These are phyloP conservation scores for Autographa pulchrina DNA, from an alignment of 2,888 invertebrate genomes.

Conservation along the genomic window DNA sequence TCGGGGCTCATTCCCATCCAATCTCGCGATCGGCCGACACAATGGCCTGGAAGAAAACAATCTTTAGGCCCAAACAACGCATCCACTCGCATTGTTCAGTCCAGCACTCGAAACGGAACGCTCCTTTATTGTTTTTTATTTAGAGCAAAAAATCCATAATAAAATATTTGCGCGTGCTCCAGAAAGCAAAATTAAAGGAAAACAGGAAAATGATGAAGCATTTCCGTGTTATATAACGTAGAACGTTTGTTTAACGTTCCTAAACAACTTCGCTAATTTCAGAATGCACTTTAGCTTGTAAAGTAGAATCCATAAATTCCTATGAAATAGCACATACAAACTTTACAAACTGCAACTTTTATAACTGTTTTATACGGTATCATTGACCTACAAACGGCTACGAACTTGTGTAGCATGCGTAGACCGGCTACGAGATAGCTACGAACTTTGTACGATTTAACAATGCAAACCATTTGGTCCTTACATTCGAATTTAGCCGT, in stretches of 20 bases:
- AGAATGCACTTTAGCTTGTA: background rate
- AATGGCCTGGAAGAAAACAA: slow-evolving; percentile 81
- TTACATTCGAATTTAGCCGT: slow-evolving; percentile 43
- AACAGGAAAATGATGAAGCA: slow-evolving; percentile 33
- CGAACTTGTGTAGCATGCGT: slow-evolving; percentile 48
- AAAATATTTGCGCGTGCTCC: slow-evolving; percentile 51
- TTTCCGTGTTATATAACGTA: slow-evolving; percentile 9
- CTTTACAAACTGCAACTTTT: slow-evolving; percentile 12
- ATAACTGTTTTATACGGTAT: slow-evolving; percentile 20
- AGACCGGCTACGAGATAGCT: slow-evolving; percentile 50
- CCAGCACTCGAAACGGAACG: slow-evolving; percentile 53
- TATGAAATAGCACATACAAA: slow-evolving; percentile 3
- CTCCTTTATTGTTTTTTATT: slow-evolving; percentile 70
- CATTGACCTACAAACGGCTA: slow-evolving; percentile 29
- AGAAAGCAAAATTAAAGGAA: slow-evolving; percentile 57
- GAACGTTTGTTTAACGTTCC: background rate
- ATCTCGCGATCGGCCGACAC: slow-evolving; percentile 73
- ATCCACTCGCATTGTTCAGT: slow-evolving; percentile 57
- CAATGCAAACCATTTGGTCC: slow-evolving; percentile 33
- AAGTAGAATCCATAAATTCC: background rate
- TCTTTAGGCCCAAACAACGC: slow-evolving; percentile 73
- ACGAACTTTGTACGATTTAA: slow-evolving; percentile 39
- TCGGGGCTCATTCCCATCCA: slow-evolving; percentile 74
- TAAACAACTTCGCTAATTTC: background rate
- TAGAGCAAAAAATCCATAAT: slow-evolving; percentile 60